Evolutionary conservation across 2,113 vertebrate species (phyloP).

Genomic region (Leptobrachium leishanense): DNA sequence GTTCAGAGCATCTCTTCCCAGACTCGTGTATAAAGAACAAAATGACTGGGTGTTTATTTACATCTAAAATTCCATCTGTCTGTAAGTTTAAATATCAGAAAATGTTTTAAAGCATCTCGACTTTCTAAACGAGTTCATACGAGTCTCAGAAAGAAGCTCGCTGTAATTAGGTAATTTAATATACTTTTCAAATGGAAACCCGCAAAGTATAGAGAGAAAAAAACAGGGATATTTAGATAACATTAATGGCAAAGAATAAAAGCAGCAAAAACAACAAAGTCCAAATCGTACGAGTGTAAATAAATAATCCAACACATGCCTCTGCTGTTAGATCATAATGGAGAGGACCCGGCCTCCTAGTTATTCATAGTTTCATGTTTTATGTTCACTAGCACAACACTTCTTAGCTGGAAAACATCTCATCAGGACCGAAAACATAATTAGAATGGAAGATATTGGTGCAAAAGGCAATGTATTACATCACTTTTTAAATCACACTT

Average conservation of each 20-base stretch:
- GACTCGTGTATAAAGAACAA: neutral
- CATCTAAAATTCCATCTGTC: slow-evolving; percentile 34
- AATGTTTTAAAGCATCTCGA: slow-evolving; percentile 32
- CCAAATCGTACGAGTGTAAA: slow-evolving; percentile 21
- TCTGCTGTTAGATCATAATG: slow-evolving; percentile 1
- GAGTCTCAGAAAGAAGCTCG: slow-evolving; percentile 5
- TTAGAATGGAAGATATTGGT: too few relatives aligned
- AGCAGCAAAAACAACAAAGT: slow-evolving; percentile 24
- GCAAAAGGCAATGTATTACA: too few relatives aligned
- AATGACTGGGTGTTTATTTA: slow-evolving; percentile 17
- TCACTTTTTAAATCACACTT: too few relatives aligned
- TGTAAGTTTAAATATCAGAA: slow-evolving; percentile 31
- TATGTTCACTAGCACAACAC: too few relatives aligned
- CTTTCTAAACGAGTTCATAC: slow-evolving; percentile 20
- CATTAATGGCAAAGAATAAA: slow-evolving; percentile 1
- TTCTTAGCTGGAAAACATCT: too few relatives aligned
- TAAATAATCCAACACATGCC: slow-evolving; percentile 26
- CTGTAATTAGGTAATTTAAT: slow-evolving; percentile 38
- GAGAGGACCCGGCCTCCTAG: neutral
- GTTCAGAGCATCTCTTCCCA: too few relatives aligned
- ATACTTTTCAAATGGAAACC: slow-evolving; percentile 37
- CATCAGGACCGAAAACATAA: too few relatives aligned
- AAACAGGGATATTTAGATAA: slow-evolving; percentile 19
- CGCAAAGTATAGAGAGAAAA: neutral
- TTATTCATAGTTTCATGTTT: neutral